Base-by-base conservation (phyloP, 2,113 vertebrate species). In the Phocoena phocoena region DNA sequence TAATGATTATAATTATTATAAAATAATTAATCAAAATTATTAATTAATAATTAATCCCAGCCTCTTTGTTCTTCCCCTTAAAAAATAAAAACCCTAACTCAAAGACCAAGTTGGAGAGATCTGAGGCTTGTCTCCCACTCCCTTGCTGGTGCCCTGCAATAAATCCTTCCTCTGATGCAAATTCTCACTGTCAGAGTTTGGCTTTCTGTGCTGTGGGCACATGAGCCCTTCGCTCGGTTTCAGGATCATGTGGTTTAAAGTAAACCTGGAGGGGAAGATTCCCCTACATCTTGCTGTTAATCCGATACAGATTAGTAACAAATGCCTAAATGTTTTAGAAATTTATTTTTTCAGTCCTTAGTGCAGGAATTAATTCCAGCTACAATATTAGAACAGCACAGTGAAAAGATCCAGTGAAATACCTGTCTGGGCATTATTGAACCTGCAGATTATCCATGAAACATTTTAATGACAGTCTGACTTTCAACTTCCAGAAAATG, bases 301-400 rank as follows among this genome's bases (percentile, higher is more conserved):
- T 23, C 28, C 23, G 31, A 7, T 33, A 38, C 68, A 76, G 68
- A 80, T 15, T 33, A 76, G 25, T 20, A 80, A 55, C 33, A 90
- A 28, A 74, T 47, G 21, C 9, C 38, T 55, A 47, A 21, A 4
- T 60, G 28, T 62, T 60, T 92, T 53, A 70, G 55, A 74, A 58
- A 79, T 58, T 67, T 28, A 63, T 38, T 77, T 73, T 95, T 89
- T 93, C 6, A 79, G 41, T 93, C 81, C 53, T 77, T 81, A 7
- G 3, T 25, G 2, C 28, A 87, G 7, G 41, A 93, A n/a, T 77
- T 79, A 60, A 93, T 85, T 81, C 15, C 50, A 88, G 53, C 31
- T 90, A 10, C 25, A 26, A 25, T 65, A 71, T 58, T 73, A 83
- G 62, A 44, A 89, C 23, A 63, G 31, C 8, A 83, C 50, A 38